Evolutionary conservation across 2,888 invertebrate genomes (phyloP).

Genomic region (Caenorhabditis sp.): DNA sequence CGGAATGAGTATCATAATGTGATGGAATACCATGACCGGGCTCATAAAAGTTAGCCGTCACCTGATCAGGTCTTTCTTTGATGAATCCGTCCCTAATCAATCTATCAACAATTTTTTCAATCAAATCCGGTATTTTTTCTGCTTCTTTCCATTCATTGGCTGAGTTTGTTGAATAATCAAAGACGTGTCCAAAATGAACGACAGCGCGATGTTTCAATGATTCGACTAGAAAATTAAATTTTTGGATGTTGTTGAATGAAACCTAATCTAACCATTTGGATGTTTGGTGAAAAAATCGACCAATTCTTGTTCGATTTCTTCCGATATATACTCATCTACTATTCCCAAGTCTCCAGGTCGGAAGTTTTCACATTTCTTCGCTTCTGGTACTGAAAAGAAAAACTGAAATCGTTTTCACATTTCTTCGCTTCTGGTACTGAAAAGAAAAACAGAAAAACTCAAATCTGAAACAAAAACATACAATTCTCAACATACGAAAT

Average conservation of each 20-base stretch:
- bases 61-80: constrained; percentile 56
- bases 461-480: constrained; percentile 15
- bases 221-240: too few relatives aligned
- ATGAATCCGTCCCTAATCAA: constrained; percentile 36
- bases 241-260: too few relatives aligned
- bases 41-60: constrained; percentile 74
- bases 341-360: constrained; percentile 54
- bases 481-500: constrained; percentile 49
- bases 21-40: constrained; percentile 82
- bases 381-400: constrained; percentile 49
- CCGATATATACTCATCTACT: constrained; percentile 52
- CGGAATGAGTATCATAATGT: constrained; percentile 93
- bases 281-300: constrained; percentile 30
- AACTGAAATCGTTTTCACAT: too few relatives aligned
- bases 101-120: constrained; percentile 45
- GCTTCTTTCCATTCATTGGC: constrained; percentile 42
- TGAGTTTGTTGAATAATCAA: constrained; percentile 64
- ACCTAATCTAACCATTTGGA: constrained; percentile 28
- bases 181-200: constrained; percentile 66
- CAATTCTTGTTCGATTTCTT: constrained; percentile 38
- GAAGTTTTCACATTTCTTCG: constrained; percentile 25
- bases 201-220: constrained; percentile 64
- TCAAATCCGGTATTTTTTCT: constrained; percentile 48
- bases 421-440: not conserved
- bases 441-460: too few relatives aligned